phyloP scores from a whole-genome alignment of 2,888 invertebrate genomes.

The Sepioteuthis lessoniana region DNA sequence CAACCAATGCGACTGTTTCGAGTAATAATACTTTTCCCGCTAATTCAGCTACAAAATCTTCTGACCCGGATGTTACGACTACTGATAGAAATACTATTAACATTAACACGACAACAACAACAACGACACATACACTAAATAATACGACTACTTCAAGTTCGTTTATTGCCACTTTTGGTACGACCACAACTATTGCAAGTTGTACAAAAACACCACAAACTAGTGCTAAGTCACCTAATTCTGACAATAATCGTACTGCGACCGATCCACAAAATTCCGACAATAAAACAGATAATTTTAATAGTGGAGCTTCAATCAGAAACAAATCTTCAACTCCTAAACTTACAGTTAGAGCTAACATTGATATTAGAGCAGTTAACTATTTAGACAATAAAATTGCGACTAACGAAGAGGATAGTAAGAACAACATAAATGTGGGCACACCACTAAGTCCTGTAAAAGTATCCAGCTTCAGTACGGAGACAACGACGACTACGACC shows the following conservation, averaged over 20 bases:
- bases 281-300: not conserved
- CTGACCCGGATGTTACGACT: not conserved
- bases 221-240: not conserved
- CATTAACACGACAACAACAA: not conserved
- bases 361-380: not conserved
- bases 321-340: not conserved
- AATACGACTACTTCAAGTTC: not conserved
- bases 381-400: not conserved
- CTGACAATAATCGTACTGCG: not conserved
- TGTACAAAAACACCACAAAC: not conserved
- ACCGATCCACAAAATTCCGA: not conserved
- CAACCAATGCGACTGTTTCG: not conserved
- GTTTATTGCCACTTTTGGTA: not conserved
- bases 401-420: not conserved
- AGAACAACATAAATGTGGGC: not conserved
- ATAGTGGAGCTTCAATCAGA: not conserved
- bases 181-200: not conserved
- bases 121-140: conserved; percentile 9
- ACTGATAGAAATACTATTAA: not conserved
- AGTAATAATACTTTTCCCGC: not conserved
- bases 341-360: not conserved
- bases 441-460: not conserved
- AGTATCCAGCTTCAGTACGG: no score
- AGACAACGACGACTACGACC: not conserved
- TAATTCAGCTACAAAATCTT: not conserved